Evolutionary conservation across 2,888 invertebrate species (phyloP), one percentile per base, ranked within the genome.

Genomic region (Cerastis leucographa): DNA sequence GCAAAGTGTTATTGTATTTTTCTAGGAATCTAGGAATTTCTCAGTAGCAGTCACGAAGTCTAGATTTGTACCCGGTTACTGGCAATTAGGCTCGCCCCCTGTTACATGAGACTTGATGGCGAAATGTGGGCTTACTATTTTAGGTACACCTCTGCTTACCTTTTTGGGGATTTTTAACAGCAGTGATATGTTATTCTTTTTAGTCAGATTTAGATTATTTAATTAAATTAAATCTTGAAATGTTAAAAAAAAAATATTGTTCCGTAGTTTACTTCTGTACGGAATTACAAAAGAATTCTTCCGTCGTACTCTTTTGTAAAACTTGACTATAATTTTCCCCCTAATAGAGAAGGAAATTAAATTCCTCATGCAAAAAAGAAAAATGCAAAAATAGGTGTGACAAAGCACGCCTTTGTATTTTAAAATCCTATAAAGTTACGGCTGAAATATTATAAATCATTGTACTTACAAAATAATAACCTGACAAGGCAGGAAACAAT

Each of bases 371-470:
- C 22, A 54, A 68, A 70, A 82, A 74, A 61, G 35, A 29, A 71
- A 68, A 71, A 73, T 17, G 40, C 42, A 61, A 44, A 73, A 54
- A 71, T 35, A 61, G 42, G 49, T 71, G 61, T 72, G 67, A 76
- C 62, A 80, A 76, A 73, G 49, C 59, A 65, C 66, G 65, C 54
- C 70, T 54, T 76, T 81, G 64, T 80, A 73, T 77, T 71, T 74
- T 74, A 75, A 78, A 80, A 62, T 72, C 59, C 59, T 51, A 76
- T 70, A 75, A 79, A 75, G 59, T 69, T 61, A 59, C 40, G 56
- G 12, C 66, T 71, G 65, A 40, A 70, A 72, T 65, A 87, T 85
- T 65, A 87, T 85, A 84, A 87, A 87, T 86, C 84, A 85, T 80
- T 11, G 51, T 42, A 78, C 61, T 81, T 19, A 12, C 68, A 44